A percentile compares a stretch with the other conserved stretches of the same genome.
phyloP scores from a whole-genome alignment of 2,888 invertebrate species.

The Patella ulyssiponensis region DNA sequence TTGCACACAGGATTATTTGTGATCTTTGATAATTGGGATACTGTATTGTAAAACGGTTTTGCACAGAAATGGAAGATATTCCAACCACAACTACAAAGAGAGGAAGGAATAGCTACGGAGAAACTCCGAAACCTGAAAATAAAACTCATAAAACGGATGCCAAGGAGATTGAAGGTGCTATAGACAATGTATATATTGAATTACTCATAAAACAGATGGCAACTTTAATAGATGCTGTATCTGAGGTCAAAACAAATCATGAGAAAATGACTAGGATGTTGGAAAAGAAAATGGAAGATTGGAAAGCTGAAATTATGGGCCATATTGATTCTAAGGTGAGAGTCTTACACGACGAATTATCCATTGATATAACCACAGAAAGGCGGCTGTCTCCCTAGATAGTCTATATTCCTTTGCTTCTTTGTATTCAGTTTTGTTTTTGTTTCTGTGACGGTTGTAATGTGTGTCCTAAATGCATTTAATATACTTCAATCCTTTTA shows the following conservation, averaged over 20 bases:
- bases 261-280: neutral
- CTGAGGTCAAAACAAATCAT: neutral
- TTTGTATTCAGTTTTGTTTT: too few species aligned
- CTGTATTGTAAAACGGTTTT: too few species aligned
- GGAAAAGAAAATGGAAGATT: neutral
- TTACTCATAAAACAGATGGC: neutral
- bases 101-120: constrained; percentile 2
- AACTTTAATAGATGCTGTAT: neutral
- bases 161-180: neutral
- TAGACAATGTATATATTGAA: neutral
- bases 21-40: too few species aligned
- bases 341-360: neutral
- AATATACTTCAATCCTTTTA: too few species aligned
- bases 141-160: neutral
- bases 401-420: too few species aligned
- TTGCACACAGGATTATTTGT: too few species aligned
- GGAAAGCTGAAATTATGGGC: constrained; percentile 1
- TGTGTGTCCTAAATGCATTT: too few species aligned
- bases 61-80: too few species aligned
- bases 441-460: too few species aligned
- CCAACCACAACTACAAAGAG: too few species aligned
- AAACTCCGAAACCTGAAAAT: neutral
- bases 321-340: neutral
- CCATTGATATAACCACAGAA: neutral
- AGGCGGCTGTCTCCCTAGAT: too few species aligned